These are phyloP conservation scores for Agriopis aurantiaria DNA, from an alignment of 2,888 invertebrate genomes.

Conservation along the genomic window DNA sequence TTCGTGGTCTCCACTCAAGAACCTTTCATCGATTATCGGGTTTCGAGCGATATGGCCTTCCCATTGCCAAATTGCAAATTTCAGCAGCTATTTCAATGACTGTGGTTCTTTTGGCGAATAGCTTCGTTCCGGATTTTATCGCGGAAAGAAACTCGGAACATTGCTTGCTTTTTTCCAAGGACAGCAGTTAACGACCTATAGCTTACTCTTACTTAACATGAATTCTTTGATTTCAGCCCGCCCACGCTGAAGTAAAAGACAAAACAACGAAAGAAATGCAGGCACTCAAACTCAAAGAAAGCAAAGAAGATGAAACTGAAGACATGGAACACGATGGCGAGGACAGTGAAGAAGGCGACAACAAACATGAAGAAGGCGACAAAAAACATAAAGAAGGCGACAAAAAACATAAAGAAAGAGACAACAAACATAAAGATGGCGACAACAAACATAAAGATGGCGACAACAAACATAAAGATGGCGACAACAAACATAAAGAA, in stretches of 20 bases:
- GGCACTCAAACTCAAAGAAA: conserved; percentile 57
- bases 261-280: conserved; percentile 11
- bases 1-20: no score
- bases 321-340: conserved; percentile 40
- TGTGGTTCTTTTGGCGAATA: no score
- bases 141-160: no score
- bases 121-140: no score
- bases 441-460: conserved; percentile 27
- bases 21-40: no score
- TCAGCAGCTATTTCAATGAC: no score
- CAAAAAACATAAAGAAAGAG: conserved; percentile 8
- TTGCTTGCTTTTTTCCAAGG: no score
- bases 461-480: conserved; percentile 9
- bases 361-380: neutral
- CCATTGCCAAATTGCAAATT: no score
- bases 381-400: no score
- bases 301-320: conserved; percentile 52
- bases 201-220: no score
- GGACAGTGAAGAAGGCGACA: conserved; percentile 35
- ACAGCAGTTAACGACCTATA: no score
- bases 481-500: neutral
- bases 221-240: neutral
- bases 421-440: conserved; percentile 26
- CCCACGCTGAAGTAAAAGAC: conserved; percentile 81
- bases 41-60: no score